Evolutionary conservation across 2,113 vertebrate genomes (phyloP).

Genomic region (Chlorodrepanis virens): DNA sequence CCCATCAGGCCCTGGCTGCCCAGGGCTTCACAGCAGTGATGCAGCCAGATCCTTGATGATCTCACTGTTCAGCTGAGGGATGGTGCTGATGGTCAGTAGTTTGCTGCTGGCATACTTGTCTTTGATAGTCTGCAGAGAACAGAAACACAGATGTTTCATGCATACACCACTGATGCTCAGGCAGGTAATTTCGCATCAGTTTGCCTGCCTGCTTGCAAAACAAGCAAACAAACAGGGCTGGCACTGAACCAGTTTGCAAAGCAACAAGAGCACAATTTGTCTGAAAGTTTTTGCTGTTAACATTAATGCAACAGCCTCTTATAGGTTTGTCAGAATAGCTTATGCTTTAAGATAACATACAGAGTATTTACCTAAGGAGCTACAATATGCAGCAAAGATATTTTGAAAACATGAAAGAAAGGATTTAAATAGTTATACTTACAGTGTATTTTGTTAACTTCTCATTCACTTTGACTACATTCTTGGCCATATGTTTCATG

Average conservation of each 20-base stretch:
- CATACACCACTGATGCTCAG: neutral
- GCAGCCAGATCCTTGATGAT: constrained; percentile 76
- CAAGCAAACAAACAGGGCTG: neutral
- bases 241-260: neutral
- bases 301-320: neutral
- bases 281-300: neutral
- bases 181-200: neutral
- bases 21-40: constrained; percentile 48
- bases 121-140: constrained; percentile 79
- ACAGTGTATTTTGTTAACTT: constrained; percentile 84
- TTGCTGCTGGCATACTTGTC: constrained; percentile 88
- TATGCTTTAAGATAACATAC: neutral
- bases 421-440: constrained; percentile 42
- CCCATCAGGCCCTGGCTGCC: neutral
- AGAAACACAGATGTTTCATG: rapidly evolving
- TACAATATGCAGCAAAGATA: neutral
- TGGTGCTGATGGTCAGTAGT: constrained; percentile 84
- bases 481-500: constrained; percentile 92
- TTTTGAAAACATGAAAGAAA: neutral
- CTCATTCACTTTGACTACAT: constrained; percentile 81
- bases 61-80: constrained; percentile 78
- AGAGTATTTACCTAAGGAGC: neutral
- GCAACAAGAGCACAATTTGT: neutral
- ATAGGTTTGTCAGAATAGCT: neutral
- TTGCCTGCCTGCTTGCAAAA: neutral